Conservation (phyloP, 2,888 invertebrate species). For the Pecten maximus region DNA sequence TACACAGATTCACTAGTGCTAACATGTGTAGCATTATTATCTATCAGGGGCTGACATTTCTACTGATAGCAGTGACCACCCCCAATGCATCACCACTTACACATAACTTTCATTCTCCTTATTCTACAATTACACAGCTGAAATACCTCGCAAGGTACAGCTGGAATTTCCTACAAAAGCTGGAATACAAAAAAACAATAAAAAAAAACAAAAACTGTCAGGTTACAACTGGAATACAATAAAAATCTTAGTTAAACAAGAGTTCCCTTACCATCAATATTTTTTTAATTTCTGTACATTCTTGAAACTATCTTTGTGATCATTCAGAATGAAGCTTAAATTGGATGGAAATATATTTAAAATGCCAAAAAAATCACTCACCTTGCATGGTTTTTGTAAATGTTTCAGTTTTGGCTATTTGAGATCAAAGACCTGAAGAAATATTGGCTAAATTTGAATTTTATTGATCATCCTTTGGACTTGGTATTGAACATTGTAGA, state of each 20-base stretch:
- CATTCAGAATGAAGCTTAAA: neutral
- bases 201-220: neutral
- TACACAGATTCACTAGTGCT: neutral
- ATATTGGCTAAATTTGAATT: too few species aligned
- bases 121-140: neutral
- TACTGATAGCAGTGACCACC: slow-evolving; percentile 8
- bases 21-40: neutral
- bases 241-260: neutral
- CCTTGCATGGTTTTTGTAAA: too few species aligned
- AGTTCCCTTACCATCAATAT: too few species aligned
- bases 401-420: too few species aligned
- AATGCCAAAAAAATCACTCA: too few species aligned
- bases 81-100: neutral
- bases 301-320: neutral
- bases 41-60: neutral
- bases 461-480: too few species aligned
- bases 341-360: too few species aligned
- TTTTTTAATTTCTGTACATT: neutral
- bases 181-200: neutral
- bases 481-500: too few species aligned
- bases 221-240: neutral
- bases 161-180: neutral
- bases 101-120: neutral
- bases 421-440: too few species aligned
- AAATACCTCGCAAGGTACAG: neutral